Conservation (phyloP, 2,888 invertebrate genomes). For the Callyntrura guangdongensis region DNA sequence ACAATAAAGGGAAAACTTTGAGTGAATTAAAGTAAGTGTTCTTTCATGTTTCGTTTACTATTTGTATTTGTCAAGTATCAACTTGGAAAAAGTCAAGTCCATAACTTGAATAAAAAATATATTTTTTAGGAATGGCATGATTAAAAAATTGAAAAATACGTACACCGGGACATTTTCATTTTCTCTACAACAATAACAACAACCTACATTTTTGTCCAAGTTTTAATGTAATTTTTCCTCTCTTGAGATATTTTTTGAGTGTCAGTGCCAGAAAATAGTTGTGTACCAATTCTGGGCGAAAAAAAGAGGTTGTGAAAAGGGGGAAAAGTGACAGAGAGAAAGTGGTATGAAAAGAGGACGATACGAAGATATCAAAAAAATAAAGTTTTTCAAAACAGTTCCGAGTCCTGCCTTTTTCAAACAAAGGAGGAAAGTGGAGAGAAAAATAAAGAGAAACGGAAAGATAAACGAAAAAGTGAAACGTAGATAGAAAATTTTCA, state of each 20-base stretch:
- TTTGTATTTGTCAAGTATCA: neutral
- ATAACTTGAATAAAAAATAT: neutral
- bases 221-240: slow-evolving; percentile 14
- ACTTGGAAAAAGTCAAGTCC: neutral
- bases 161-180: neutral
- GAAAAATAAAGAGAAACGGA: neutral
- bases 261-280: slow-evolving; percentile 27
- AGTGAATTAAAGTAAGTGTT: slow-evolving; percentile 33
- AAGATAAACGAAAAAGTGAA: neutral
- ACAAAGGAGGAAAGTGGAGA: neutral
- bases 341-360: slow-evolving; percentile 7
- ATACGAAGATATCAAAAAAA: neutral
- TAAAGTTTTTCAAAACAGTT: slow-evolving; percentile 7
- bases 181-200: slow-evolving; percentile 17
- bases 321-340: slow-evolving; percentile 1
- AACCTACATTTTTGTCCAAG: neutral
- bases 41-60: neutral
- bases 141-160: neutral
- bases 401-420: neutral
- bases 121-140: slow-evolving; percentile 19
- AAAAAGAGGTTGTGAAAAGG: neutral
- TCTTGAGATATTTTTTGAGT: slow-evolving; percentile 24
- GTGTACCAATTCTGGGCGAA: neutral
- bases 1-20: neutral
- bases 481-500: slow-evolving; percentile 15